phyloP scores from a whole-genome alignment of 2,888 invertebrate genomes.

The Polyploca ridens region DNA sequence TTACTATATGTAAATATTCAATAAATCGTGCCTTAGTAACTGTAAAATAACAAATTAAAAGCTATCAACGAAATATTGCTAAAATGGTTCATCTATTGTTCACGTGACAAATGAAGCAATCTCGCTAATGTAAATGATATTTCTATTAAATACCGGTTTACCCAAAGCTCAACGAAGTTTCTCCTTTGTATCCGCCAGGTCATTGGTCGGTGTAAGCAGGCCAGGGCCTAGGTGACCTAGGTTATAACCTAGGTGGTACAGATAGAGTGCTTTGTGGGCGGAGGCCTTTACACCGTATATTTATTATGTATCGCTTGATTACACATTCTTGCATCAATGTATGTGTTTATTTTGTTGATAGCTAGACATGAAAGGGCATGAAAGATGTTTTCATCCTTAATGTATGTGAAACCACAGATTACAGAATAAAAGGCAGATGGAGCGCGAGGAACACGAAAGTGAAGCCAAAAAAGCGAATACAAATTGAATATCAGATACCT shows the following conservation, averaged over 20 bases:
- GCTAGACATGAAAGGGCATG: too few relatives aligned
- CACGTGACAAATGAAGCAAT: background rate
- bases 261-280: background rate
- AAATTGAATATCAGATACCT: too few relatives aligned
- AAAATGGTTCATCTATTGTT: background rate
- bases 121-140: background rate
- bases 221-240: constrained; percentile 1
- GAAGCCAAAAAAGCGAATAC: too few relatives aligned
- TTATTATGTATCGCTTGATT: background rate
- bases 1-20: too few relatives aligned
- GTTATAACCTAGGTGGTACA: background rate
- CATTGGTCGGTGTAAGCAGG: background rate
- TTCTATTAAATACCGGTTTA: background rate
- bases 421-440: too few relatives aligned
- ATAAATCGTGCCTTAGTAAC: too few relatives aligned
- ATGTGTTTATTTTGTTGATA: background rate
- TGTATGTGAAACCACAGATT: too few relatives aligned
- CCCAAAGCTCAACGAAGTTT: background rate
- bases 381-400: too few relatives aligned
- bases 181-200: background rate
- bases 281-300: background rate
- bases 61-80: too few relatives aligned
- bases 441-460: too few relatives aligned
- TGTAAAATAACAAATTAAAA: too few relatives aligned
- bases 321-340: background rate